These are phyloP conservation scores for Andricus curvator DNA, from an alignment of 2,888 invertebrate species.

Conservation along the genomic window DNA sequence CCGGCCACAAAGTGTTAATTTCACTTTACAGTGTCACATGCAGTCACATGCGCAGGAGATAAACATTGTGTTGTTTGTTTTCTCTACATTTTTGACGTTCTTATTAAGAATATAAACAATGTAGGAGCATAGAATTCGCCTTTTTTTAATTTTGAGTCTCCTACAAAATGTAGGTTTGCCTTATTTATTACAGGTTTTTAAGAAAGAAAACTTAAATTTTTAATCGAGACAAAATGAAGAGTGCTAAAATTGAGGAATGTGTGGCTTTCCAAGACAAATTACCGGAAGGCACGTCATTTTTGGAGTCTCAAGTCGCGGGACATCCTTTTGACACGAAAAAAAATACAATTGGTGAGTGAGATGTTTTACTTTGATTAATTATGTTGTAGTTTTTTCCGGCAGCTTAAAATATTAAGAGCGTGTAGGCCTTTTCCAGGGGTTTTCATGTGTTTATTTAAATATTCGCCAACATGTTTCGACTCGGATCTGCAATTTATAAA, in stretches of 20 bases:
- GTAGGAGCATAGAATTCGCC: background rate
- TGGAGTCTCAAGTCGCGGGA: slow-evolving; percentile 85
- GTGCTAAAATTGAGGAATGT: background rate
- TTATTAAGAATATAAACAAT: background rate
- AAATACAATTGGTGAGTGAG: slow-evolving; percentile 80
- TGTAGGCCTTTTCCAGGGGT: too few relatives aligned
- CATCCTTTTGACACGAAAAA: slow-evolving; percentile 81
- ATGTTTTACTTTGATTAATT: slow-evolving; percentile 23
- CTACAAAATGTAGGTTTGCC: background rate
- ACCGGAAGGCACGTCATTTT: slow-evolving; percentile 74
- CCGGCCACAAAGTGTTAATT: background rate
- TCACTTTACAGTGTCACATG: background rate
- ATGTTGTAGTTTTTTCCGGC: background rate
- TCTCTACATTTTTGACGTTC: background rate
- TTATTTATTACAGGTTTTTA: background rate
- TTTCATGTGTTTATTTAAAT: too few relatives aligned
- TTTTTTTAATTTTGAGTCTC: background rate
- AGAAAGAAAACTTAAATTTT: background rate
- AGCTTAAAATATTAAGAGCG: too few relatives aligned
- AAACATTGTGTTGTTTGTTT: background rate
- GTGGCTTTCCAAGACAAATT: slow-evolving; percentile 54
- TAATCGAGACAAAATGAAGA: background rate
- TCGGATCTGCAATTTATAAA: too few relatives aligned
- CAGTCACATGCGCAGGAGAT: background rate
- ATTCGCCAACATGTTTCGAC: too few relatives aligned